phyloP scores from a whole-genome alignment of 2,888 invertebrate genomes.

The Hyalella azteca region DNA sequence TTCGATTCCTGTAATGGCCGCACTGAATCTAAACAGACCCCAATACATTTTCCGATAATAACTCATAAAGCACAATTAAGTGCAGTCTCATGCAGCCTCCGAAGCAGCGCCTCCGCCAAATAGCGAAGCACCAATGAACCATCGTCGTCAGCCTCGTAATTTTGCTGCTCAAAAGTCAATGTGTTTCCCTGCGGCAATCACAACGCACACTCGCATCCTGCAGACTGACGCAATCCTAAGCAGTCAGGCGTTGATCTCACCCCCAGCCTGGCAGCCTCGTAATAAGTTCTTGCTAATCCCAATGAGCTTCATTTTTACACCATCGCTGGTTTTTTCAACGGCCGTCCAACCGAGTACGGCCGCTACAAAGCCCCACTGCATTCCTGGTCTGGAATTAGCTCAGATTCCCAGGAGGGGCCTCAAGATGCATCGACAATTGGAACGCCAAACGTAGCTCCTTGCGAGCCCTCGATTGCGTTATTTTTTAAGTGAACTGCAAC shows the following conservation, averaged over 20 bases:
- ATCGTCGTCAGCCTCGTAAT: no score
- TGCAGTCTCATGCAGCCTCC: no score
- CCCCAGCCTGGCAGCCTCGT: background rate
- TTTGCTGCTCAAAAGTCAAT: no score
- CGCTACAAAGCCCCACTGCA: constrained; percentile 13
- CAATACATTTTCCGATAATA: no score
- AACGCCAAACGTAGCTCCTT: constrained; percentile 7
- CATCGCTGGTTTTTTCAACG: background rate
- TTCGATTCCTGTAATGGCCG: no score
- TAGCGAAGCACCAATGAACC: no score
- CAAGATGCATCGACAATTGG: constrained; percentile 28
- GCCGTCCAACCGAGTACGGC: background rate
- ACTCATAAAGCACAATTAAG: no score
- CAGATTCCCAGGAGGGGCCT: constrained; percentile 2
- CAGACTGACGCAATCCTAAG: background rate
- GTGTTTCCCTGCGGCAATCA: no score
- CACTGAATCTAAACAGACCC: no score
- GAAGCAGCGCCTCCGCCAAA: no score
- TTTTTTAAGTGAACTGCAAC: no score
- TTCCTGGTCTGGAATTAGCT: constrained; percentile 33
- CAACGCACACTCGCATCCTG: background rate
- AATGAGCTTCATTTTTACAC: constrained; percentile 29
- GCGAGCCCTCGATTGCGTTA: no score
- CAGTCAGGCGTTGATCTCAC: background rate
- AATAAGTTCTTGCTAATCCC: constrained; percentile 23